A percentile compares a stretch with the other conserved stretches of the same genome.
These are phyloP conservation scores for Margaritifera margaritifera DNA, from an alignment of 2,888 invertebrate species.

Conservation along the genomic window DNA sequence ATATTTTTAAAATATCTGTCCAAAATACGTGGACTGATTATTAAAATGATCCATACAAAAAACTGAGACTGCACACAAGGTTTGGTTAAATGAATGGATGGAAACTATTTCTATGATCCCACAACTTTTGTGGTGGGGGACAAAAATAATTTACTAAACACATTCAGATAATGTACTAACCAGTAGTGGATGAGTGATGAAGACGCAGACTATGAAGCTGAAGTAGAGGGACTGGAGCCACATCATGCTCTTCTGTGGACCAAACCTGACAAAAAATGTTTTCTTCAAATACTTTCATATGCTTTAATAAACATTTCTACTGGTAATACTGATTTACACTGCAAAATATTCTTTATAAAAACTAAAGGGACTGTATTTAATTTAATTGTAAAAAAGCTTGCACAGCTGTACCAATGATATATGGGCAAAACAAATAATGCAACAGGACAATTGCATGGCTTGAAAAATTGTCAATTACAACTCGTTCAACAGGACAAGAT, in stretches of 20 bases:
- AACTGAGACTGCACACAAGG: too few species aligned
- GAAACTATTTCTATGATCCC: not conserved
- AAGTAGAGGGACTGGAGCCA: conserved; percentile 72
- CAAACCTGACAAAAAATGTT: conserved; percentile 57
- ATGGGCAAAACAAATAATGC: too few species aligned
- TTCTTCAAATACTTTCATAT: not conserved
- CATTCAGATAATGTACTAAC: conserved; percentile 58
- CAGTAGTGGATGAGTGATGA: conserved; percentile 69
- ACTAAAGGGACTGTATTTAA: too few species aligned
- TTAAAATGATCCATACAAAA: too few species aligned
- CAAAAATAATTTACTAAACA: conserved; percentile 1
- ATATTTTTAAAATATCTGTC: too few species aligned
- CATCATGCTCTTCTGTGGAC: conserved; percentile 60
- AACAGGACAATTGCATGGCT: too few species aligned
- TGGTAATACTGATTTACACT: not conserved
- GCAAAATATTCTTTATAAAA: not conserved
- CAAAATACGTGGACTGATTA: too few species aligned
- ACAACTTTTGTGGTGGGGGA: not conserved
- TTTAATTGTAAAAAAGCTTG: too few species aligned
- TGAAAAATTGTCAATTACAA: too few species aligned
- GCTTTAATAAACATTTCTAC: not conserved
- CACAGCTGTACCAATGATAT: too few species aligned
- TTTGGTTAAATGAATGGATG: not conserved
- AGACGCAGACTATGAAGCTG: conserved; percentile 68
- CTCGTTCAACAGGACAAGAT: too few species aligned